A percentile compares a stretch with the other conserved stretches of the same genome.
Evolutionary conservation across 2,113 vertebrate species (phyloP).

Genomic region (Ammodytes dubius): DNA sequence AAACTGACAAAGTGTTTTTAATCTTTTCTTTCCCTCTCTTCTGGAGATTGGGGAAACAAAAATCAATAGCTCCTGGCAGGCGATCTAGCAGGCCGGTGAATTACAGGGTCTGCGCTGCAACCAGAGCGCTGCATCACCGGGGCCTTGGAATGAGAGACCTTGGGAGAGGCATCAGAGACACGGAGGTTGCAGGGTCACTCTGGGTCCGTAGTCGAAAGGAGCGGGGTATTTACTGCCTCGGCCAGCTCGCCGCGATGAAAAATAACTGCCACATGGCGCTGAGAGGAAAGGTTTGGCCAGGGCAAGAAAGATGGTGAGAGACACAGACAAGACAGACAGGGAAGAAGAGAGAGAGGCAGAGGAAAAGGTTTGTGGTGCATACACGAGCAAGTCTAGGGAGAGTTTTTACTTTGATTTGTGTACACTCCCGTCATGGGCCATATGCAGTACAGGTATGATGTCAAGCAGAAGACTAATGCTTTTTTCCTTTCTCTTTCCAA

Average conservation of each 20-base stretch:
- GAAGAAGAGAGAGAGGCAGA: slow-evolving; percentile 6
- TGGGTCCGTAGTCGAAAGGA: slow-evolving; percentile 79
- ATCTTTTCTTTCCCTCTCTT: slow-evolving; percentile 99
- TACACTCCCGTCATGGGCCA: slow-evolving; percentile 47
- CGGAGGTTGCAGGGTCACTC: slow-evolving; percentile 82
- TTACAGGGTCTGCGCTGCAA: slow-evolving; percentile 83
- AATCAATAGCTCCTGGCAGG: slow-evolving; percentile 99
- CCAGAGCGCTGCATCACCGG: slow-evolving; percentile 80
- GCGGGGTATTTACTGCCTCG: slow-evolving; percentile 86
- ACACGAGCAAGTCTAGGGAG: slow-evolving; percentile 50
- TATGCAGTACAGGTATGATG: slow-evolving; percentile 70
- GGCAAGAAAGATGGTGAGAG: slow-evolving; percentile 49
- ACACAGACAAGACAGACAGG: slow-evolving; percentile 53
- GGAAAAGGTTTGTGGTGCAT: slow-evolving; percentile 26
- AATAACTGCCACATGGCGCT: slow-evolving; percentile 78
- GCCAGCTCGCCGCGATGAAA: slow-evolving; percentile 77
- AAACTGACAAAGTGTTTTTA: slow-evolving; percentile 99
- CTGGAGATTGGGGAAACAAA: slow-evolving; percentile 99
- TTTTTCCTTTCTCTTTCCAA: slow-evolving; percentile 61
- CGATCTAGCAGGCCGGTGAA: slow-evolving; percentile 96
- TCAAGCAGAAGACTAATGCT: slow-evolving; percentile 69
- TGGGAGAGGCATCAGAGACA: slow-evolving; percentile 81
- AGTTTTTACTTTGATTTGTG: slow-evolving; percentile 66
- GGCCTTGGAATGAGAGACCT: slow-evolving; percentile 85
- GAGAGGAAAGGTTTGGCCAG: slow-evolving; percentile 46